A percentile compares a stretch with the other conserved stretches of the same genome.
phyloP scores from a whole-genome alignment of 2,797 vertebrate species.

The Hephaestus fuliginosus region DNA sequence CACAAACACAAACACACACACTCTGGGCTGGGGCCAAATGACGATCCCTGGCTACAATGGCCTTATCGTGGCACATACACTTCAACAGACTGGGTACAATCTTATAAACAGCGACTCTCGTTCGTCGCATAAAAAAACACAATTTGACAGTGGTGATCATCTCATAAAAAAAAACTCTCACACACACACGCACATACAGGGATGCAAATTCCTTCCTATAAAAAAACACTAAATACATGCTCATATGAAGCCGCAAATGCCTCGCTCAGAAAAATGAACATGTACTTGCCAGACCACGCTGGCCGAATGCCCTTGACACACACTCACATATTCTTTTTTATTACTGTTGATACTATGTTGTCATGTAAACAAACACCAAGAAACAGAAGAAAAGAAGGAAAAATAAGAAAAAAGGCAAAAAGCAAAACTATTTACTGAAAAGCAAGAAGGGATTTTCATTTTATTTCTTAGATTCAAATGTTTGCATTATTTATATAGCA shows the following conservation, averaged over 20 bases:
- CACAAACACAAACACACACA: constrained; percentile 51
- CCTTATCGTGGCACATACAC: constrained; percentile 70
- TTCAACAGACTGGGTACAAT: constrained; percentile 68
- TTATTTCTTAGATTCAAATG: background rate
- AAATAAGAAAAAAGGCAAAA: constrained; percentile 22
- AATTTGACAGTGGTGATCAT: constrained; percentile 60
- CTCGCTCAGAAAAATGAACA: constrained; percentile 59
- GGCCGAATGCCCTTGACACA: constrained; percentile 59
- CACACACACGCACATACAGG: constrained; percentile 35
- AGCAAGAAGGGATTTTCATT: constrained; percentile 16
- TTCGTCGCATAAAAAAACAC: constrained; percentile 59
- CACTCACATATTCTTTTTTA: constrained; percentile 62
- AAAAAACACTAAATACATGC: constrained; percentile 59
- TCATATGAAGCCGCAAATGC: constrained; percentile 59
- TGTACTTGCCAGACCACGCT: constrained; percentile 65
- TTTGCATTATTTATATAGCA: constrained; percentile 8
- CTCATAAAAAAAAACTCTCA: constrained; percentile 43
- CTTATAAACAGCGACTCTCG: constrained; percentile 64
- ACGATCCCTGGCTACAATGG: constrained; percentile 71
- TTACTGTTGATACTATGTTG: constrained; percentile 50
- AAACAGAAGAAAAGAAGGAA: constrained; percentile 28
- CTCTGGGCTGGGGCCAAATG: constrained; percentile 71
- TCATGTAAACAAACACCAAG: constrained; percentile 60
- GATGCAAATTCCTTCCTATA: constrained; percentile 62
- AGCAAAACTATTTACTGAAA: constrained; percentile 30